Evolutionary conservation across 2,113 vertebrate genomes (phyloP).

Genomic region (Psittacula cyanocephala): DNA sequence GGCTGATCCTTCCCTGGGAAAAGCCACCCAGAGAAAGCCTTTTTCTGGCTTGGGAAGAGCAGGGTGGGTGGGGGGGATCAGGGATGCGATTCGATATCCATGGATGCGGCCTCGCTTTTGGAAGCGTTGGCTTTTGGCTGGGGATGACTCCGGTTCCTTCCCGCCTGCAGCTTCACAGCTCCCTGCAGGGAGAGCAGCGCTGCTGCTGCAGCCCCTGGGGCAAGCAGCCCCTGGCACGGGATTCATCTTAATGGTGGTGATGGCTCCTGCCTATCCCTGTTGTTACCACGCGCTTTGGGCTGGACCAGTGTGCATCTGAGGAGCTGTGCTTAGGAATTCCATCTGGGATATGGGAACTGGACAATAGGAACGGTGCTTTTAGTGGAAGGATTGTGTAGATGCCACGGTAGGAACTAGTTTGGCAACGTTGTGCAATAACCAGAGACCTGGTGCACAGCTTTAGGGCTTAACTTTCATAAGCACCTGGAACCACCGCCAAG

Average conservation of each 20-base stretch:
- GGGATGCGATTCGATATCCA: neutral
- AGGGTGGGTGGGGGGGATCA: neutral
- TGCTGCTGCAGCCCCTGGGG: neutral
- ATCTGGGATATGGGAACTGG: neutral
- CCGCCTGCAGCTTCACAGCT: neutral
- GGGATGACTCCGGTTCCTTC: neutral
- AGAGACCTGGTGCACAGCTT: neutral
- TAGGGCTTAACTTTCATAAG: neutral
- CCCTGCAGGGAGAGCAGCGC: neutral
- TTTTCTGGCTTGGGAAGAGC: neutral
- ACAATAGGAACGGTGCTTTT: neutral
- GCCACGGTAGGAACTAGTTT: neutral
- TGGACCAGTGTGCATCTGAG: accelerated
- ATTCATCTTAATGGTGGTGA: neutral
- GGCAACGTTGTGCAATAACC: neutral
- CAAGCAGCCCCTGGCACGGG: neutral
- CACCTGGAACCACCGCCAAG: neutral
- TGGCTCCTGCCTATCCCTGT: neutral
- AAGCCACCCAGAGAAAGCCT: neutral
- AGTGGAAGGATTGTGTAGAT: neutral
- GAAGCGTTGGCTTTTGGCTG: neutral
- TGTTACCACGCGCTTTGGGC: neutral
- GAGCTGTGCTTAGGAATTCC: neutral
- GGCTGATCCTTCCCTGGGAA: neutral
- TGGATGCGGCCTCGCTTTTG: neutral